Conservation (phyloP, 2,113 vertebrate genomes). For the Glaucomys volans region DNA sequence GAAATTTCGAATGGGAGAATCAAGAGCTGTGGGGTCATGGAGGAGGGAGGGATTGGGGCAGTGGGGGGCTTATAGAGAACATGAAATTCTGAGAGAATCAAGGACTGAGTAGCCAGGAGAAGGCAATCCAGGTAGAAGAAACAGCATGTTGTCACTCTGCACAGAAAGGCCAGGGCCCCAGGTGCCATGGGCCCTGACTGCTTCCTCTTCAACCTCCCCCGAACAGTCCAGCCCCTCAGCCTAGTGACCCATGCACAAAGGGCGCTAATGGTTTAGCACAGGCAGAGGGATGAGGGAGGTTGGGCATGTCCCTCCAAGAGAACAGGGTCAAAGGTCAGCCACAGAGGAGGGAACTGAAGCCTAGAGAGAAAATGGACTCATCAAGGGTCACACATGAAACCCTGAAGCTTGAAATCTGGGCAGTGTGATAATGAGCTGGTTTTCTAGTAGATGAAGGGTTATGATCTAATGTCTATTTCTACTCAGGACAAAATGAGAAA, state of each 20-base stretch:
- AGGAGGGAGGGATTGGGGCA: not conserved
- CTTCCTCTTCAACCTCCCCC: not conserved
- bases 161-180: not conserved
- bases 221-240: not conserved
- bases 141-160: not conserved
- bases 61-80: not conserved
- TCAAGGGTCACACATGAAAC: not conserved
- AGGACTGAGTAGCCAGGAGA: not conserved
- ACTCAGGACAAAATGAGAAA: slow-evolving; percentile 60
- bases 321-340: not conserved
- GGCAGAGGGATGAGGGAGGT: not conserved
- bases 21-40: not conserved
- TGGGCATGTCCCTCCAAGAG: not conserved
- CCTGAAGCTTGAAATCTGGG: not conserved
- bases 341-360: not conserved
- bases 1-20: not conserved
- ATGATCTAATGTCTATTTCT: slow-evolving; percentile 65
- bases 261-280: not conserved
- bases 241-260: not conserved
- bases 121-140: not conserved
- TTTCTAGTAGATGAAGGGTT: slow-evolving; percentile 63
- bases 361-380: not conserved
- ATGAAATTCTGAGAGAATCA: not conserved
- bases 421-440: not conserved
- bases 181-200: not conserved